Evolutionary conservation across 2,113 vertebrate genomes (phyloP), one percentile per base, ranked within the genome.

Genomic region (Grallaria varia): DNA sequence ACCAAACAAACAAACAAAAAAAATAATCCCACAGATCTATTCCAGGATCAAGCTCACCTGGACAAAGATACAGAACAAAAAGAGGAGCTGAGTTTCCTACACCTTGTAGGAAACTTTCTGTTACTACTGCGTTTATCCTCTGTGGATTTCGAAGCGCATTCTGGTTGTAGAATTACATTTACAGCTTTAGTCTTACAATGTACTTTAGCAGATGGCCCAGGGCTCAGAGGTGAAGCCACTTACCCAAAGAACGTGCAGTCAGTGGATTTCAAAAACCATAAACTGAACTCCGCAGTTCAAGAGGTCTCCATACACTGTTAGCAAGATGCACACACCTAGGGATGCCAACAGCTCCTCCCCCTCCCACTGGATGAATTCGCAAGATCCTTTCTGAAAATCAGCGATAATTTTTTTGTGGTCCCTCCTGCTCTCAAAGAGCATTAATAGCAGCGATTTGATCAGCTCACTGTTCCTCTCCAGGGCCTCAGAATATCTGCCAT

Each of bases 141-240:
- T 62, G 25, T 58, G 87, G 77, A 84, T 89, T 95, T 91, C n/a
- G 75, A 72, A 89, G 53, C 37, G 64, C 69, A 82, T 67, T 66
- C 35, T 68, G 27, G 19, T 79, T 84, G 35, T 53, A 79, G n/a
- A 56, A 71, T 62, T 84, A 60, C 84, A 44, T 82, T 89, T 55
- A 39, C 56, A 44, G 40, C 44, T 84, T 60, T 56, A 58, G 73
- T 87, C 64, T 72, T 71, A 50, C 64, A 81, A 17, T 0, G 1
- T 62, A 53, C 52, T 84, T 87, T 52, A 64, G 31, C 22, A 84
- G 60, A 23, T n/a, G 87, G 78, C 58, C 84, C 62, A 72, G 49
- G 62, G 74, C 44, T 53, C 53, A 30, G 74, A 93, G 74, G 58
- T 82, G 67, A 89, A 79, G n/a, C 16, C 14, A 0, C 40, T 56